These are phyloP conservation scores for Willowsia nigromaculata DNA, from an alignment of 2,888 invertebrate genomes.

Conservation along the genomic window DNA sequence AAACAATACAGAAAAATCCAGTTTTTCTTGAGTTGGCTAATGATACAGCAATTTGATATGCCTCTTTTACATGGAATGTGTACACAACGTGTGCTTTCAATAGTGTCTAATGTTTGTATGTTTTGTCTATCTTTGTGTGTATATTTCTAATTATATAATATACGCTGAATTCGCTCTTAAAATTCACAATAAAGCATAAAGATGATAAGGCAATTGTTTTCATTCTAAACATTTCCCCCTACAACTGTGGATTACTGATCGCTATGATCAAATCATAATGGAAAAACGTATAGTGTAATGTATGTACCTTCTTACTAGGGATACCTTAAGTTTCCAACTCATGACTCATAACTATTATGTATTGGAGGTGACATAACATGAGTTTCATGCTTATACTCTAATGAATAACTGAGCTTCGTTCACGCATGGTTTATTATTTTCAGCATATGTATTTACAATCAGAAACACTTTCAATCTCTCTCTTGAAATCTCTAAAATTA, in stretches of 20 bases:
- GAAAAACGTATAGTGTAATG: too few species aligned
- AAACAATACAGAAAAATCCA: conserved; percentile 14
- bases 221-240: too few species aligned
- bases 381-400: neutral
- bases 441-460: neutral
- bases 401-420: neutral
- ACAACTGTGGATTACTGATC: too few species aligned
- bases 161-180: conserved; percentile 2
- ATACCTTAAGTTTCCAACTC: too few species aligned
- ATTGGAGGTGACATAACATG: neutral
- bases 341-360: neutral
- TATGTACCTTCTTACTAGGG: too few species aligned
- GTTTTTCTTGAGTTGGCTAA: neutral
- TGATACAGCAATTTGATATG: conserved; percentile 5
- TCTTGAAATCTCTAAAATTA: too few species aligned
- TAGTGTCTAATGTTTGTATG: too few species aligned
- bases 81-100: neutral
- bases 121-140: too few species aligned
- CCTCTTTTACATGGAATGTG: neutral
- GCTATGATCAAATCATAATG: too few species aligned
- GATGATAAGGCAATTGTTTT: too few species aligned
- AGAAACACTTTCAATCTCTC: neutral
- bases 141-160: conserved; percentile 11
- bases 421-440: neutral
- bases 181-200: too few species aligned